phyloP scores from a whole-genome alignment of 2,113 vertebrate genomes.

The Tenebrosternarchus preto region DNA sequence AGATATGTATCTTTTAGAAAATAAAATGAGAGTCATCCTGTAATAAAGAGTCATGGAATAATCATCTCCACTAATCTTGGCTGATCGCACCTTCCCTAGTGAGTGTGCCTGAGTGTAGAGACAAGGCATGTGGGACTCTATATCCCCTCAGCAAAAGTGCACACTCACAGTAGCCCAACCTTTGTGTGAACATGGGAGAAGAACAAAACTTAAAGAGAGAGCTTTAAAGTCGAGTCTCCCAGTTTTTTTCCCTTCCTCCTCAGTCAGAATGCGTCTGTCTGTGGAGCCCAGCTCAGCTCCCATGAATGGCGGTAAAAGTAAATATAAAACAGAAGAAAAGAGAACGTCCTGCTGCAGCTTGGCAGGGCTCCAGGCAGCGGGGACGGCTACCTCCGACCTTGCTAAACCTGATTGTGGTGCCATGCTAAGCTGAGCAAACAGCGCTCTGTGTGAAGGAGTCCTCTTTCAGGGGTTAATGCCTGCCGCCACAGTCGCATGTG shows the following conservation, averaged over 20 bases:
- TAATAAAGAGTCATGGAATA: slow-evolving; percentile 42
- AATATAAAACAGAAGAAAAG: slow-evolving; percentile 62
- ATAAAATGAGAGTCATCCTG: slow-evolving; percentile 19
- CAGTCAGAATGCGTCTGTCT: slow-evolving; percentile 51
- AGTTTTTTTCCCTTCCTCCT: slow-evolving; percentile 29
- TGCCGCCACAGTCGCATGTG: neutral
- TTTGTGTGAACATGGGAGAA: slow-evolving; percentile 56
- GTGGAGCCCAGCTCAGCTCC: slow-evolving; percentile 44
- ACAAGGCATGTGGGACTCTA: neutral
- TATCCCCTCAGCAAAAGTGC: slow-evolving; percentile 24
- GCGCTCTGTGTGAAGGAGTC: slow-evolving; percentile 38
- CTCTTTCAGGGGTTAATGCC: slow-evolving; percentile 34
- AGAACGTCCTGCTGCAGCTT: slow-evolving; percentile 57
- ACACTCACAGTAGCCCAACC: slow-evolving; percentile 11
- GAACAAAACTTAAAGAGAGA: slow-evolving; percentile 50
- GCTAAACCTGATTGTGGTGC: slow-evolving; percentile 60
- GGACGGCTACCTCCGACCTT: slow-evolving; percentile 47
- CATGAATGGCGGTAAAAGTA: slow-evolving; percentile 58
- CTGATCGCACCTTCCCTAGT: slow-evolving; percentile 13
- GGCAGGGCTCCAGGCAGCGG: slow-evolving; percentile 54
- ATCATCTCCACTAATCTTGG: slow-evolving; percentile 8
- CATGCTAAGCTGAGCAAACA: slow-evolving; percentile 52
- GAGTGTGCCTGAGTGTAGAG: neutral
- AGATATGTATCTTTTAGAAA: slow-evolving; percentile 26
- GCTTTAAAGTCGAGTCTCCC: slow-evolving; percentile 26